phyloP scores from a whole-genome alignment of 2,888 invertebrate genomes.

The Acronicta aceris region DNA sequence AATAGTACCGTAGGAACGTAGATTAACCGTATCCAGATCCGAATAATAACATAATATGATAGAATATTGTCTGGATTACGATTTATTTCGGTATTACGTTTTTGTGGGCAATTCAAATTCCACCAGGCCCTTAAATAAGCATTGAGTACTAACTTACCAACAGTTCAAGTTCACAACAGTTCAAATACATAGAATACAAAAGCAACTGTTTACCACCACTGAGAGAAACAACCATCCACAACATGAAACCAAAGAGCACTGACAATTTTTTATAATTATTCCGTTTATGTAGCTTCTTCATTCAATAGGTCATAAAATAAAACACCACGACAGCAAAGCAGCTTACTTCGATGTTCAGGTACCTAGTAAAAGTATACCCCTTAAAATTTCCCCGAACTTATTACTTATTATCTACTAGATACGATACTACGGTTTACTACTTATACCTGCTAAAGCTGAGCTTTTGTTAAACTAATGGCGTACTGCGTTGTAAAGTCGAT shows the following conservation, averaged over 20 bases:
- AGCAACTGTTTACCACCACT: conserved; percentile 8
- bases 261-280: conserved; percentile 36
- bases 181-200: conserved; percentile 1
- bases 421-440: conserved; percentile 28
- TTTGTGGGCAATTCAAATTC: too few relatives aligned
- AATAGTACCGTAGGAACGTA: too few relatives aligned
- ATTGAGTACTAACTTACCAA: conserved; percentile 11
- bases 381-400: conserved; percentile 43
- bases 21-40: too few relatives aligned
- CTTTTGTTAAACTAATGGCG: conserved; percentile 13
- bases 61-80: too few relatives aligned
- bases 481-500: conserved; percentile 16
- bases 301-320: conserved; percentile 55
- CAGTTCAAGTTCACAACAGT: conserved; percentile 2
- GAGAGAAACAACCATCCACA: conserved; percentile 33
- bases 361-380: conserved; percentile 54
- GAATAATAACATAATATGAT: too few relatives aligned
- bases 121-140: too few relatives aligned
- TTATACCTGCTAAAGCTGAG: conserved; percentile 25
- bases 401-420: conserved; percentile 32
- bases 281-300: conserved; percentile 46
- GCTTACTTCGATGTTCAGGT: conserved; percentile 50
- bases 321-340: conserved; percentile 56
- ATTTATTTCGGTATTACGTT: too few relatives aligned
- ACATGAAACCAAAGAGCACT: conserved; percentile 43